Evolutionary conservation across 1,140 invertebrate species (phyloP), one percentile per base, ranked within the genome.

Genomic region (Tachypleus tridentatus): DNA sequence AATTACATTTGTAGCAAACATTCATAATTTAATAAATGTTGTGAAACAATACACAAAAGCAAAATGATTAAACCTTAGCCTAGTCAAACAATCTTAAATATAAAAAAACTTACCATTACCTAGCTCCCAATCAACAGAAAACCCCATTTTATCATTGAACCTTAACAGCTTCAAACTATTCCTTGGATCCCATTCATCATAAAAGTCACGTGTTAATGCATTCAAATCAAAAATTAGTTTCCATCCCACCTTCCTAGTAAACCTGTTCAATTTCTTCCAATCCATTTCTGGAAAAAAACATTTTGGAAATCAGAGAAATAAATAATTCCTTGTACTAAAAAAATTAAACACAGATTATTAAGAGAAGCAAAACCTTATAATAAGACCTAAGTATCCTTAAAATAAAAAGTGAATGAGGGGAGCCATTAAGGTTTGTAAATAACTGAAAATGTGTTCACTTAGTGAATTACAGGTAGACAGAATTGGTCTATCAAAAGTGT

Each of bases 181-280:
- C 7, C 74, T 73, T 50, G 78, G 75, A 76, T 85, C 77, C 87
- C 87, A 89, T 51, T 75, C 77, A 72, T 82, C 75, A 29, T 29
- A 29, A n/a, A 74, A 63, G 72, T 81, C 78, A 67, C 86, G 79
- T 4, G 82, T 73, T 49, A 89, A 75, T 9, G 81, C 79, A 75
- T 89, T 89, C 9, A 88, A 76, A 73, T 84, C 83, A 76, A 87
- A 88, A 50, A 89, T 75, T 67, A 87, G 78, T 70, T 80, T 78
- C 56, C 83, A 73, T 51, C 79, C 74, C 3, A 80, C 76, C 49
- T 77, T 73, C 64, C 73, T 70, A 49, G 80, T 77, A 71, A 88
- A 86, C 57, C 81, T 71, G 69, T 86, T 84, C n/a, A 88, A 72
- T 69, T 79, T 69, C 51, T 77, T 75, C 80, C 81, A 85, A 70